phyloP scores from a whole-genome alignment of 2,113 vertebrate species.

The Progne subis region DNA sequence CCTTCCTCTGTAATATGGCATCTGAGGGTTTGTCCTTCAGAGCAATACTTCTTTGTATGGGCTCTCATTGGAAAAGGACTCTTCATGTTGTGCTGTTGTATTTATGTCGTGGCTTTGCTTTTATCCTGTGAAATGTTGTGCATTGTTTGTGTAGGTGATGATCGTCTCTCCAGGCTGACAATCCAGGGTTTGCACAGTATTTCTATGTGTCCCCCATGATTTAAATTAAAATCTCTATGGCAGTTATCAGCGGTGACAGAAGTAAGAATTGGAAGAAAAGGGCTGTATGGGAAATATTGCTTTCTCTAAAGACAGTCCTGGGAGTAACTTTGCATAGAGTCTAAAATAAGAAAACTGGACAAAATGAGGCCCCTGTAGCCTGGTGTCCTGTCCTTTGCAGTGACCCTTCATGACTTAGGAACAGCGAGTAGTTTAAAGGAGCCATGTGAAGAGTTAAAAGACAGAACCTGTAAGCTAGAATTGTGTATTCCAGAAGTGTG shows the following conservation, averaged over 20 bases:
- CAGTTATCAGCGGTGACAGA: neutral
- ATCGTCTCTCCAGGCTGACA: neutral
- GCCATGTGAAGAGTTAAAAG: neutral
- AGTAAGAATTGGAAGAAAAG: neutral
- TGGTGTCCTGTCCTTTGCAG: neutral
- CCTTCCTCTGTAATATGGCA: neutral
- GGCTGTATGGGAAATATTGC: neutral
- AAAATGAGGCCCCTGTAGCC: neutral
- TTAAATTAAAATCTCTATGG: neutral
- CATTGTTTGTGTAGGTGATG: neutral
- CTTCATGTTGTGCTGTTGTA: neutral
- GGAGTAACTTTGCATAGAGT: neutral
- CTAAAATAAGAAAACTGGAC: neutral
- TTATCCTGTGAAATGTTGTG: neutral
- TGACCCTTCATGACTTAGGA: neutral
- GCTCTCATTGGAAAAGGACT: neutral
- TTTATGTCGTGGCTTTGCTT: neutral
- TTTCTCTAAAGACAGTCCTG: neutral
- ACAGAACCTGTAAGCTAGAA: neutral
- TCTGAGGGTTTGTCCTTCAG: neutral
- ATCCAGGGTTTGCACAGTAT: accelerated
- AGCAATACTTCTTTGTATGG: neutral
- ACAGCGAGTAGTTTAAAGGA: neutral
- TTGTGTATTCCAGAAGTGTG: neutral
- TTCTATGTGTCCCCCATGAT: accelerated